Base-by-base conservation (phyloP, 1,140 invertebrate species). In the Chymomyza costata region DNA sequence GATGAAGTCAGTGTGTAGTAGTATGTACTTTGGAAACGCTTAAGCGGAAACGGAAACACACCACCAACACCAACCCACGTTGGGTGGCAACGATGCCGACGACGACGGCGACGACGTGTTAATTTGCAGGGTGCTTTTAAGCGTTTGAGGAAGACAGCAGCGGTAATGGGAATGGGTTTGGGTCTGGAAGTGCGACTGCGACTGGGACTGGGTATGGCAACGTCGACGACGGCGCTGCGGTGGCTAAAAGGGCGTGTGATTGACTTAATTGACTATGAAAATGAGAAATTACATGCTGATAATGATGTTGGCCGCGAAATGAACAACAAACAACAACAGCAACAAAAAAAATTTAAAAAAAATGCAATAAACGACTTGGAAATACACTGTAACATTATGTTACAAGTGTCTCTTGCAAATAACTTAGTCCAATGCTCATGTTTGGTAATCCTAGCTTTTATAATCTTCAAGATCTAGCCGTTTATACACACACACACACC, bases 201-300 rank as follows among this genome's bases (percentile, higher is more conserved):
- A n/a, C n/a, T n/a, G n/a, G n/a, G n/a, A n/a, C n/a, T n/a, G n/a
- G n/a, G n/a, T n/a, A 16, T 25, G 14, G 25, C 40, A 16, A 13
- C 41, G 21, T 28, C 30, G 13, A 13, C 45, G 35, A 43, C 28
- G 41, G 31, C 32, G 59, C 55, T 66, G 71, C 78, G 80, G 80
- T 80, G 73, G 69, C 82, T 81, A 82, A 84, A 84, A 82, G 82
- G 82, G 82, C 82, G 82, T 84, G 82, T 84, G 82, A 84, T 84
- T 84, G 82, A 84, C 82, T 84, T 84, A 84, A 84, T 84, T 84
- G 82, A 82, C 82, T 84, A 84, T 84, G 76, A 84, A 84, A 84
- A 84, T 84, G 82, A 82, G 78, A 84, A 84, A 81, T 84, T 84
- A 76, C 73, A 81, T 74, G 69, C 68, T 63, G 68, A 73, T 81